Evolutionary conservation across 2,797 vertebrate species (phyloP).

Genomic region (Rhynchonycteris naso): DNA sequence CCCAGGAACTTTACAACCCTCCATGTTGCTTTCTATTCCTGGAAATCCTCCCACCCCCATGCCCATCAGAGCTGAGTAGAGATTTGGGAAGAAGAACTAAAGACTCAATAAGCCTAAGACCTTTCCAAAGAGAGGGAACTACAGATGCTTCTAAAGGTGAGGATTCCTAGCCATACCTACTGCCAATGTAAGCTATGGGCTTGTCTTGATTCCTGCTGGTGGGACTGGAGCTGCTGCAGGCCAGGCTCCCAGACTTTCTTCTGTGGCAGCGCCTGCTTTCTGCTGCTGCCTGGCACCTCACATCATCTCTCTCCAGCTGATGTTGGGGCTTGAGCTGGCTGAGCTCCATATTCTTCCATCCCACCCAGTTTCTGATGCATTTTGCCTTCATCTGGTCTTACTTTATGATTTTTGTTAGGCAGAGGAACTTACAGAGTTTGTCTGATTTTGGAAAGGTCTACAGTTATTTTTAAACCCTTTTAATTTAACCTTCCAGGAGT

Average conservation of each 20-base stretch:
- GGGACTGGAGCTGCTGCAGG: neutral
- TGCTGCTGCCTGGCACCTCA: constrained; percentile 48
- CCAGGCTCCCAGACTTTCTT: constrained; percentile 49
- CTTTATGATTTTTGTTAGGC: constrained; percentile 17
- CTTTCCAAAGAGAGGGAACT: constrained; percentile 11
- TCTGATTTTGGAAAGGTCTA: constrained; percentile 53
- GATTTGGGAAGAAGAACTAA: constrained; percentile 48
- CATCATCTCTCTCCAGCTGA: constrained; percentile 50
- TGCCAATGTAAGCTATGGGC: neutral
- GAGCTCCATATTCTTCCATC: constrained; percentile 47
- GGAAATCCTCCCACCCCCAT: neutral
- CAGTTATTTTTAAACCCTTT: constrained; percentile 16
- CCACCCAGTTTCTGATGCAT: constrained; percentile 48
- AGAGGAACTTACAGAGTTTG: constrained; percentile 63
- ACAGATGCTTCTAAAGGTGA: neutral
- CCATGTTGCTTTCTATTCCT: constrained; percentile 41
- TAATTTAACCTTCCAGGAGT: constrained; percentile 42
- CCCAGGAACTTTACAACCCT: constrained; percentile 34
- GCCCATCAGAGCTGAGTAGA: constrained; percentile 13
- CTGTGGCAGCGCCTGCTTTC: constrained; percentile 35
- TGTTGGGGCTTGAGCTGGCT: constrained; percentile 42
- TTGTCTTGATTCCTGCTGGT: constrained; percentile 9
- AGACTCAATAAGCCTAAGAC: neutral
- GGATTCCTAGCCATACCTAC: neutral
- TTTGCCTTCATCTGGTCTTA: constrained; percentile 48